These are phyloP conservation scores for Lucilia cuprina DNA, from an alignment of 1,140 invertebrate species.

Conservation along the genomic window DNA sequence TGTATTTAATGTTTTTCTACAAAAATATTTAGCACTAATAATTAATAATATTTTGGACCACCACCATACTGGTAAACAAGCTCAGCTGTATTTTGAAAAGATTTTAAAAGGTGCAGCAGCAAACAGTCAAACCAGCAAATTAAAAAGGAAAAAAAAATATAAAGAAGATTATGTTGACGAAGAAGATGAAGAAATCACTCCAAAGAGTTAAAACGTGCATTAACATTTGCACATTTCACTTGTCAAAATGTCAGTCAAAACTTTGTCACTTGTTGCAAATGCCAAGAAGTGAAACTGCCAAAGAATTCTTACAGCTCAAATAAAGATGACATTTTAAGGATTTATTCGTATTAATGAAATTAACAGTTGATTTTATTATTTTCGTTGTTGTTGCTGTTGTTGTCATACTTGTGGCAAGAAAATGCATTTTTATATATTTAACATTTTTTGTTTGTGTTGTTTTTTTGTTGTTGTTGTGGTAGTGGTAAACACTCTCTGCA, in stretches of 20 bases:
- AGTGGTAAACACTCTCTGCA: not conserved
- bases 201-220: not conserved
- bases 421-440: not conserved
- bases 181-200: not conserved
- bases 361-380: not conserved
- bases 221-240: constrained; percentile 3
- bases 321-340: not conserved
- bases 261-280: not conserved
- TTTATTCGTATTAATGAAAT: not conserved
- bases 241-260: not conserved
- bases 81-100: not conserved
- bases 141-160: not conserved
- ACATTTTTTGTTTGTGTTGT: not conserved
- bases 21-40: not conserved
- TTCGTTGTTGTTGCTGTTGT: too few species aligned
- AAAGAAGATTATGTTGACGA: not conserved
- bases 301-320: not conserved
- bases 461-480: not conserved
- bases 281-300: not conserved
- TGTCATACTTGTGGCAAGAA: not conserved
- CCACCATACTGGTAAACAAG: not conserved
- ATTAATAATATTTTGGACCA: not conserved
- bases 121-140: not conserved
- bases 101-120: not conserved
- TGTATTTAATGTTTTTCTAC: not conserved